Evolutionary conservation across 2,797 vertebrate species (phyloP).

Genomic region (Labroides dimidiatus): DNA sequence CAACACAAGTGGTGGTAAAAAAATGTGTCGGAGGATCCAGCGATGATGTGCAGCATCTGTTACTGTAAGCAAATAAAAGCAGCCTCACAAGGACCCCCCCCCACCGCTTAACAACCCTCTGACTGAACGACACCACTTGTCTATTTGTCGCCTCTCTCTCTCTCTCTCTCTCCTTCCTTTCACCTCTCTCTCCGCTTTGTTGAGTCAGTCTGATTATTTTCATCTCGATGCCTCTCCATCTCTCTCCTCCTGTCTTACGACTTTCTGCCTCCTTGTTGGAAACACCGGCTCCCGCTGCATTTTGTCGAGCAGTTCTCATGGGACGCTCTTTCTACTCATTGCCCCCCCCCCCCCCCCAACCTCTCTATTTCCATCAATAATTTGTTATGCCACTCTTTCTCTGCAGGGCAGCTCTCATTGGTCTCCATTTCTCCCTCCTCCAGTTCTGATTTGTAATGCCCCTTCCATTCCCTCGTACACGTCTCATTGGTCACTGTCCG

Average conservation of each 20-base stretch:
- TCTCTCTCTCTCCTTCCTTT: not conserved
- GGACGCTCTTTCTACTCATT: conserved; percentile 33
- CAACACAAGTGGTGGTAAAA: not conserved
- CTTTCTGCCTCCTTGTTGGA: conserved; percentile 22
- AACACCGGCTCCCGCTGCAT: conserved; percentile 32
- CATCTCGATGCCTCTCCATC: conserved; percentile 11
- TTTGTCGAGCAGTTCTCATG: conserved; percentile 53
- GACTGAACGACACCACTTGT: conserved; percentile 36
- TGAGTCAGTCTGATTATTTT: conserved; percentile 50
- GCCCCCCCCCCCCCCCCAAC: conserved; percentile 5
- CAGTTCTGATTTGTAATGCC: conserved; percentile 69
- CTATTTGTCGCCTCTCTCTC: conserved; percentile 37
- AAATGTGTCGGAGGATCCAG: conserved; percentile 22
- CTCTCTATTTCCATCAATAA: conserved; percentile 58
- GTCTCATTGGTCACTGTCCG: conserved; percentile 71
- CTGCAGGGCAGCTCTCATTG: conserved; percentile 50
- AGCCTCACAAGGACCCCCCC: conserved; percentile 15
- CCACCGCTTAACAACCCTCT: conserved; percentile 43
- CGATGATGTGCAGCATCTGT: conserved; percentile 34
- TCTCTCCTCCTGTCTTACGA: conserved; percentile 3
- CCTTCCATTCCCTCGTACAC: conserved; percentile 49
- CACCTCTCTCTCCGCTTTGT: conserved; percentile 24
- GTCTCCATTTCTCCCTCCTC: conserved; percentile 46
- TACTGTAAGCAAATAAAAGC: conserved; percentile 32
- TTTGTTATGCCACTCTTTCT: conserved; percentile 55